Evolutionary conservation across 2,888 invertebrate genomes (phyloP), one percentile per base, ranked within the genome.

Genomic region (Byasa hedistus): DNA sequence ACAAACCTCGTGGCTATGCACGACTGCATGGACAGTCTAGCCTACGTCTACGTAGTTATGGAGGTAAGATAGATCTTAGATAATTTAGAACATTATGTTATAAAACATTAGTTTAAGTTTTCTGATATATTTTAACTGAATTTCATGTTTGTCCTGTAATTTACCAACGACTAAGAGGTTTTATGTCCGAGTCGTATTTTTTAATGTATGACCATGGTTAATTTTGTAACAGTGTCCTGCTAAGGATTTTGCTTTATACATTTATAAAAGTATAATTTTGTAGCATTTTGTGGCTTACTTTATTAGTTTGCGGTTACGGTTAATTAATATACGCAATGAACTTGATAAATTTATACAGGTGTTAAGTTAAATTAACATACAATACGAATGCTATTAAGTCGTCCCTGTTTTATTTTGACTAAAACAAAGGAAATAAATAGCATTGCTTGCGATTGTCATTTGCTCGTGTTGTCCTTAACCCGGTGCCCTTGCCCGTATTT

Each of bases 41-140:
- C 96, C 77, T 96, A 98, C 92, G 99, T 99, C 74, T 98, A 96
- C 92, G 95, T 99, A 79, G 98, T 99, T 78, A 99, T 99, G 98
- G 99, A 99, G 95, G 97, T 97, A 87, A 94, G 95, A 86, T 15
- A 48, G 17, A 17, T 69, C 61, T 51, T 19, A 32, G 32, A 32
- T 10, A n/a, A n/a, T n/a, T n/a, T n/a, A n/a, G n/a, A n/a, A n/a
- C n/a, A n/a, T n/a, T n/a, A n/a, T n/a, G n/a, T n/a, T n/a, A n/a
- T n/a, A n/a, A n/a, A n/a, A n/a, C n/a, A n/a, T n/a, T n/a, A n/a
- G n/a, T n/a, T n/a, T n/a, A n/a, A n/a, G n/a, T n/a, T n/a, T n/a
- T n/a, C n/a, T n/a, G n/a, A n/a, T n/a, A n/a, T n/a, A n/a, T n/a
- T n/a, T n/a, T n/a, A n/a, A 32, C 32, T 32, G 32, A 32, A 8